These are phyloP conservation scores for Champsocephalus gunnari DNA, from an alignment of 2,797 vertebrate genomes.

Conservation along the genomic window DNA sequence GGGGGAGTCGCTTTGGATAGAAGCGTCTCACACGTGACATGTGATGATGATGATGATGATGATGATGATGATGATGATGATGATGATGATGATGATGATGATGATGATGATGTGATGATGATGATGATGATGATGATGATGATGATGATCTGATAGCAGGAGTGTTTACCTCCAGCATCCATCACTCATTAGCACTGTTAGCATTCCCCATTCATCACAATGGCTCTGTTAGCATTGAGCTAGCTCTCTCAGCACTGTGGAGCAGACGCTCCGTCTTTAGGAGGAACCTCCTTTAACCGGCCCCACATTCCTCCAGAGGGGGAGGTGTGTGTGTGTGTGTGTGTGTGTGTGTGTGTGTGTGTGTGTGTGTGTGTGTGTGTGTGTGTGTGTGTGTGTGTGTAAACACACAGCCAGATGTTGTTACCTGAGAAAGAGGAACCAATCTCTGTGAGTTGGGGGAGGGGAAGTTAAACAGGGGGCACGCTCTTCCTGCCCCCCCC, in stretches of 20 bases:
- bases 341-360: slow-evolving; percentile 11
- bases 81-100: no score
- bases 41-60: no score
- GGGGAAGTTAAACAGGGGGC: slow-evolving; percentile 23
- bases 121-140: no score
- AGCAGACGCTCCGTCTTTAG: slow-evolving; percentile 5
- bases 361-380: slow-evolving; percentile 18
- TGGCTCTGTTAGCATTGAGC: slow-evolving; percentile 1
- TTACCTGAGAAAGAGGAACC: slow-evolving; percentile 50
- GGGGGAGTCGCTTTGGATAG: no score
- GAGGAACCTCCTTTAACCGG: slow-evolving; percentile 41
- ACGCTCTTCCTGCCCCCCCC: slow-evolving; percentile 1
- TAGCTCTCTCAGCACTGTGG: neutral
- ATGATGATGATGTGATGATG: no score
- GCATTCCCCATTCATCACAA: neutral
- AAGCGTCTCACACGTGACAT: no score
- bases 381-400: slow-evolving; percentile 19
- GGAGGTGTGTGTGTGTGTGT: slow-evolving; percentile 29
- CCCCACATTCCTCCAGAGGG: slow-evolving; percentile 59
- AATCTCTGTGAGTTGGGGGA: slow-evolving; percentile 21
- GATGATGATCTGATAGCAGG: no score
- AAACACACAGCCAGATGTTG: slow-evolving; percentile 50
- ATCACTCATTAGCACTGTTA: neutral
- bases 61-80: no score
- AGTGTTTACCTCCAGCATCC: no score